These are phyloP conservation scores for Mus spretus DNA, from an alignment of 2,797 vertebrate species.

Conservation along the genomic window DNA sequence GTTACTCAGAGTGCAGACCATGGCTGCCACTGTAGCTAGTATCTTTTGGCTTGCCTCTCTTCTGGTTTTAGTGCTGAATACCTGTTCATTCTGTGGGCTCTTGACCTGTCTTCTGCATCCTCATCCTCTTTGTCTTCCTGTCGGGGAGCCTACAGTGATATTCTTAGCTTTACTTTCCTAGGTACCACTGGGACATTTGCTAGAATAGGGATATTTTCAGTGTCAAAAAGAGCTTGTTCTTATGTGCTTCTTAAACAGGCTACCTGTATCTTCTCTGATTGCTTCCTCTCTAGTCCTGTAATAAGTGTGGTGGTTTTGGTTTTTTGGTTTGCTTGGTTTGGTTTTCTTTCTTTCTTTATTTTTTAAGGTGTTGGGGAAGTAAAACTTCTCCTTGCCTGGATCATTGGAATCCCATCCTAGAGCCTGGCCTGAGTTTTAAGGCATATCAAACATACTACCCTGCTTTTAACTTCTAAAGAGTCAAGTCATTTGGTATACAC, in stretches of 20 bases:
- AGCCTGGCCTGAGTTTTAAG: constrained; percentile 48
- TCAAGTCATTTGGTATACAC: constrained; percentile 59
- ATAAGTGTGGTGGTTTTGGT: background rate
- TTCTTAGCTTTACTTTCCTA: background rate
- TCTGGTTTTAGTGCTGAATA: constrained; percentile 29
- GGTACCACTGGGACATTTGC: constrained; percentile 41
- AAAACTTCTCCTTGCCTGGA: constrained; percentile 33
- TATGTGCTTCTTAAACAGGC: background rate
- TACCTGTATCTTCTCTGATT: background rate
- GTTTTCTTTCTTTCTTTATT: background rate
- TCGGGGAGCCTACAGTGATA: background rate
- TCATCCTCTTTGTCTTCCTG: background rate
- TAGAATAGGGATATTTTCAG: background rate
- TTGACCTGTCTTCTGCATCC: background rate
- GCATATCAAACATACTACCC: constrained; percentile 52
- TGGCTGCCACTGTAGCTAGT: background rate
- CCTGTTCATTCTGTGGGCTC: background rate
- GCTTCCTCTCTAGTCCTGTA: too few relatives aligned
- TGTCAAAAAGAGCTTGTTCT: background rate
- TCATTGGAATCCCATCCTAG: constrained; percentile 49
- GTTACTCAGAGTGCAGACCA: background rate
- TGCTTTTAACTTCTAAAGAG: constrained; percentile 45
- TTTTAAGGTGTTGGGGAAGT: background rate
- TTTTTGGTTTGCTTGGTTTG: background rate
- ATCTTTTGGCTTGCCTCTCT: background rate